Evolutionary conservation across 1,140 invertebrate species (phyloP).

Genomic region (Bombus sylvicola): DNA sequence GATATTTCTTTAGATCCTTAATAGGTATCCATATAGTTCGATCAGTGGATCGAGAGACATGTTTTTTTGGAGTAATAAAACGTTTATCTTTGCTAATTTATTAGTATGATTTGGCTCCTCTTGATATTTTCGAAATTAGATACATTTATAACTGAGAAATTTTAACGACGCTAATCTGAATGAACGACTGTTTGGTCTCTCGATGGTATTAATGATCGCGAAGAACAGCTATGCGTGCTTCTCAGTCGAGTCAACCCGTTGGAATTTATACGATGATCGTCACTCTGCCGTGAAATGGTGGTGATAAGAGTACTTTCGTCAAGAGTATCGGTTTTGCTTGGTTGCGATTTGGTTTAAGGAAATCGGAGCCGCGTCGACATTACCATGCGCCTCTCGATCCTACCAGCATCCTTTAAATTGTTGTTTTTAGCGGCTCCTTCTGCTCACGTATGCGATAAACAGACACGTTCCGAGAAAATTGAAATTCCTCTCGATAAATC

Average conservation of each 20-base stretch:
- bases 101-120: neutral
- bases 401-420: neutral
- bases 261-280: conserved; percentile 48
- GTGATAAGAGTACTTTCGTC: conserved; percentile 17
- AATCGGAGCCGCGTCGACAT: neutral
- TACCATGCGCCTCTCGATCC: neutral
- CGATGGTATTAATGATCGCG: neutral
- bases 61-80: neutral
- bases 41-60: neutral
- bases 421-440: neutral
- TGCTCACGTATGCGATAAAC: neutral
- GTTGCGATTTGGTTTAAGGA: conserved; percentile 11
- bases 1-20: neutral
- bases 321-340: neutral
- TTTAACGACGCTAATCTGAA: neutral
- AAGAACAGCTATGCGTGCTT: neutral
- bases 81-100: neutral
- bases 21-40: neutral
- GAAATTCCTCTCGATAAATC: neutral
- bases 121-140: neutral
- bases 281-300: neutral
- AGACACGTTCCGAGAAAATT: neutral
- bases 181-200: neutral
- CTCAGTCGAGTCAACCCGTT: neutral
- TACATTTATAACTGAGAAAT: neutral